These are phyloP conservation scores for Eulemur rufifrons DNA, from an alignment of 2,113 vertebrate species.

Conservation along the genomic window DNA sequence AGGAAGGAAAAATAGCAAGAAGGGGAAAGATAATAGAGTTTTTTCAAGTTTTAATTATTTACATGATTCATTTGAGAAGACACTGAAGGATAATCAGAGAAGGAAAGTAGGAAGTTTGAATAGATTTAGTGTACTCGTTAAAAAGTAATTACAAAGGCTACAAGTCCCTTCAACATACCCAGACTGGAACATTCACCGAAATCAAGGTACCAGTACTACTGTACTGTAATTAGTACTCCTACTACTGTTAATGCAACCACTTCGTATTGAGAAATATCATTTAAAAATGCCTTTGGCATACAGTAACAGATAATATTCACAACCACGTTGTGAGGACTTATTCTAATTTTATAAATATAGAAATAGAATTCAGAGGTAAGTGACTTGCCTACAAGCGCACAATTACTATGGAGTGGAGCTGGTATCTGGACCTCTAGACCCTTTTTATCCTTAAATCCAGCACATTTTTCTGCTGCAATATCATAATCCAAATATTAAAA, in stretches of 20 bases:
- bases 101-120: neutral
- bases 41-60: conserved; percentile 6
- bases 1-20: neutral
- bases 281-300: neutral
- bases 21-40: neutral
- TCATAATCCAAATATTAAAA: neutral
- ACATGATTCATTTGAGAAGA: neutral
- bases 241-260: neutral
- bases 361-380: neutral
- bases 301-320: neutral
- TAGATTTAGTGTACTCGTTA: neutral
- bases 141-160: neutral
- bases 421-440: neutral
- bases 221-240: neutral
- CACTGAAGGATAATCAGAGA: neutral
- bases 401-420: neutral
- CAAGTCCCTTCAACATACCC: neutral
- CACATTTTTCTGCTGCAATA: neutral
- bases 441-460: neutral
- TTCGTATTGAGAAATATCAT: neutral
- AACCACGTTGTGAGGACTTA: neutral
- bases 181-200: neutral
- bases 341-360: neutral
- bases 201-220: neutral
- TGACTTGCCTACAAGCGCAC: neutral